Evolutionary conservation across 53 echinoderm and acorn worm genomes (phyloP).

Genomic region (Holothuria leucospilota): DNA sequence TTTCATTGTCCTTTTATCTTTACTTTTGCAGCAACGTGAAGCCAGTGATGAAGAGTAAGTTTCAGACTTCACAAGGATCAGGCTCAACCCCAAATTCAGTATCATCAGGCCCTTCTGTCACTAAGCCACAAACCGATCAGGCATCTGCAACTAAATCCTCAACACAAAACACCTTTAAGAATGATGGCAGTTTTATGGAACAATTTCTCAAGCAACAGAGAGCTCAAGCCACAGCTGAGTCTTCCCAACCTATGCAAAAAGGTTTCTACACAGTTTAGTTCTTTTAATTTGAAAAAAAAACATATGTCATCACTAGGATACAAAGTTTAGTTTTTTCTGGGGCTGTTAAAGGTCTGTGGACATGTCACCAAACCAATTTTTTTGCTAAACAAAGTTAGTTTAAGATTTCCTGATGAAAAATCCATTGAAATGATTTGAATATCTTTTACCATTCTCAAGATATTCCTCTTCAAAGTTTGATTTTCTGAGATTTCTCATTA

Average conservation of each 20-base stretch:
- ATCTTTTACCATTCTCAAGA: no score
- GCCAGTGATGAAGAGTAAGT: no score
- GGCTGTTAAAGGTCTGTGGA: no score
- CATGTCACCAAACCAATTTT: no score
- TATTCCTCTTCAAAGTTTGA: no score
- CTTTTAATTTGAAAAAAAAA: background rate
- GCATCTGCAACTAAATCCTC: conserved; percentile 10
- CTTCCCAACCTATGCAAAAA: background rate
- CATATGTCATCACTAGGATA: no score
- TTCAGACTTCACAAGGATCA: background rate
- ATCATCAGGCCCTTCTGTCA: background rate
- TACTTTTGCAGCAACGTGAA: background rate
- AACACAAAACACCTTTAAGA: conserved; percentile 74
- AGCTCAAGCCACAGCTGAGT: background rate
- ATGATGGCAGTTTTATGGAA: conserved; percentile 96
- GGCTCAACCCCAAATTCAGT: conserved; percentile 15
- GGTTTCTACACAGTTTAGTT: background rate
- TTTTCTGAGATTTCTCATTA: no score
- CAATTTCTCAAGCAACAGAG: conserved; percentile 84
- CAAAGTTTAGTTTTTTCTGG: no score
- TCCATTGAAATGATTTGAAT: no score
- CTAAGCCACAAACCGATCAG: background rate
- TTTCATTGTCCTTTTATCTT: no score
- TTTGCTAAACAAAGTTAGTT: no score
- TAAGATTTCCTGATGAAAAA: no score